These are phyloP conservation scores for Cynocephalus volans DNA, from an alignment of 2,113 vertebrate species.

Conservation along the genomic window DNA sequence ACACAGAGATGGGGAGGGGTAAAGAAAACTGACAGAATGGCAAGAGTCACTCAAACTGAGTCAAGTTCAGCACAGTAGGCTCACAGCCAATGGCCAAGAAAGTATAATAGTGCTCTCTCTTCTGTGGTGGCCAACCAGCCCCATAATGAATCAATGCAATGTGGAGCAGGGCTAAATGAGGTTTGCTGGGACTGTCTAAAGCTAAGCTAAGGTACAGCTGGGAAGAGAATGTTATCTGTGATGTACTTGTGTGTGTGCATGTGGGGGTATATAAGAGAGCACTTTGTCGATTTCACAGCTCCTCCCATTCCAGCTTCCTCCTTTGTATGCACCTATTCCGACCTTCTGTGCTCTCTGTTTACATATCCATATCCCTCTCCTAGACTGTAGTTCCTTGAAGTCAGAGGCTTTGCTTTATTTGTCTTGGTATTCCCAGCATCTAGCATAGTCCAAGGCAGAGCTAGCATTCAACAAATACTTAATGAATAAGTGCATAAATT, in stretches of 20 bases:
- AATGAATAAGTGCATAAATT: neutral
- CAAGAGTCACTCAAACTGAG: neutral
- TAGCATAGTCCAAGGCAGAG: neutral
- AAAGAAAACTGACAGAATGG: neutral
- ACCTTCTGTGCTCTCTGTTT: neutral
- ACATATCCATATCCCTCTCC: fast-evolving
- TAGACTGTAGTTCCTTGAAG: neutral
- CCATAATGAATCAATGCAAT: neutral
- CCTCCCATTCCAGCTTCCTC: fast-evolving
- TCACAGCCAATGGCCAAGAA: neutral
- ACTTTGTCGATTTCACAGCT: neutral
- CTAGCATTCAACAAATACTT: neutral
- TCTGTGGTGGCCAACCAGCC: fast-evolving
- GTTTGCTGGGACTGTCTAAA: neutral
- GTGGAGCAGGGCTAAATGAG: fast-evolving
- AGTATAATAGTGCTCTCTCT: fast-evolving
- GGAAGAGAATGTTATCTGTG: neutral
- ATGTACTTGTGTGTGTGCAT: neutral
- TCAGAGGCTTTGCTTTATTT: neutral
- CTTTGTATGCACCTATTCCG: fast-evolving
- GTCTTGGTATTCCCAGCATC: neutral
- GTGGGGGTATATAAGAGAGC: neutral
- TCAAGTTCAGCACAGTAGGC: neutral
- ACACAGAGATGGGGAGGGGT: neutral
- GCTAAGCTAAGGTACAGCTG: neutral